Conservation (phyloP, 2,113 vertebrate genomes). For the Vidua macroura region DNA sequence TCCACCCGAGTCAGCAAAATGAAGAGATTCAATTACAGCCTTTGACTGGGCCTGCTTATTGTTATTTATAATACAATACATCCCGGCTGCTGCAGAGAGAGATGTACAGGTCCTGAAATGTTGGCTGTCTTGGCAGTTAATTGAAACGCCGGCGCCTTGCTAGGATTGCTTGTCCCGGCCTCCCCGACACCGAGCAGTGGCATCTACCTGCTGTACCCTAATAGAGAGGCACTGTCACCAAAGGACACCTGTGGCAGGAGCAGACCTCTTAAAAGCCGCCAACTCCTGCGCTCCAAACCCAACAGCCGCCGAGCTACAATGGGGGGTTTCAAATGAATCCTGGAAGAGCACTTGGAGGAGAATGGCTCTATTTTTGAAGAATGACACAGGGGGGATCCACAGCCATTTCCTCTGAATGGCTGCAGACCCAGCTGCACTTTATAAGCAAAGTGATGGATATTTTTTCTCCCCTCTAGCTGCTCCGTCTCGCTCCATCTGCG, state of each 20-base stretch:
- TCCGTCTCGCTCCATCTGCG: neutral
- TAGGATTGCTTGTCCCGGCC: neutral
- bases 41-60: conserved; percentile 60
- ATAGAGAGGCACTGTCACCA: neutral
- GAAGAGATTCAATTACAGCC: conserved; percentile 69
- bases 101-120: neutral
- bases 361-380: neutral
- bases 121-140: neutral
- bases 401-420: neutral
- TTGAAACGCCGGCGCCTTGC: conserved; percentile 9
- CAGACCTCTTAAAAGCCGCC: neutral
- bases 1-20: conserved; percentile 64
- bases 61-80: conserved; percentile 68
- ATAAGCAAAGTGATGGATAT: neutral
- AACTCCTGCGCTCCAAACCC: neutral
- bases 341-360: neutral
- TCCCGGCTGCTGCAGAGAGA: conserved; percentile 11
- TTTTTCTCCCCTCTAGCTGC: neutral
- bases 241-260: conserved; percentile 13
- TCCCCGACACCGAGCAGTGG: neutral
- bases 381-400: neutral
- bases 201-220: conserved; percentile 2
- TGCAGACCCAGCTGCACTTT: conserved; percentile 11
- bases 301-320: neutral
- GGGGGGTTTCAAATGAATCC: neutral